Percentiles rank a stretch among this genome's conserved stretches.
These are phyloP conservation scores for Anas capensis DNA, from an alignment of 2,797 vertebrate species.

Conservation along the genomic window DNA sequence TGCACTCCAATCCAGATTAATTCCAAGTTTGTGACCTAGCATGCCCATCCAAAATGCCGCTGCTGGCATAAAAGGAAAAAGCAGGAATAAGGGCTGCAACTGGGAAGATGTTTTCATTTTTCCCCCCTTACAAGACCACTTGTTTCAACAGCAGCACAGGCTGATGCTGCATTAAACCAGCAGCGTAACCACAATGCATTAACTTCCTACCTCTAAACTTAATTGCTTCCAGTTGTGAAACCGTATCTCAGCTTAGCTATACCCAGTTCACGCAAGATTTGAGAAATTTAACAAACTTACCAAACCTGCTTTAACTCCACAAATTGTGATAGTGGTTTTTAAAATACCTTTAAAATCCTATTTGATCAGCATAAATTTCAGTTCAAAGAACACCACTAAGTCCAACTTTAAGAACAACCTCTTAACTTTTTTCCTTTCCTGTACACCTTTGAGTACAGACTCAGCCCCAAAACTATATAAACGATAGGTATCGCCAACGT, in stretches of 20 bases:
- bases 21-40: neutral
- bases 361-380: neutral
- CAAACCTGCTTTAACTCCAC: no score
- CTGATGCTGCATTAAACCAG: accelerated
- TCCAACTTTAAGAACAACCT: neutral
- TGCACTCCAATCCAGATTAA: neutral
- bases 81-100: neutral
- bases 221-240: neutral
- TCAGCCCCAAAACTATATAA: neutral
- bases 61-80: neutral
- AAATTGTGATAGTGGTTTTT: no score
- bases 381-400: neutral
- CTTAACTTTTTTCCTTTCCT: neutral
- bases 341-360: neutral
- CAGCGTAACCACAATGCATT: neutral
- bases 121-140: neutral
- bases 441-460: neutral
- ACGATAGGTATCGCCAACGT: neutral
- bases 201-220: neutral
- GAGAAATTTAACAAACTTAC: neutral
- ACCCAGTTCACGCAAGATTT: neutral
- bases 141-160: neutral
- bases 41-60: neutral
- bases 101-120: neutral
- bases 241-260: neutral